Base-by-base conservation (phyloP, 1,140 invertebrate species). In the Drosophila fuyamai region DNA sequence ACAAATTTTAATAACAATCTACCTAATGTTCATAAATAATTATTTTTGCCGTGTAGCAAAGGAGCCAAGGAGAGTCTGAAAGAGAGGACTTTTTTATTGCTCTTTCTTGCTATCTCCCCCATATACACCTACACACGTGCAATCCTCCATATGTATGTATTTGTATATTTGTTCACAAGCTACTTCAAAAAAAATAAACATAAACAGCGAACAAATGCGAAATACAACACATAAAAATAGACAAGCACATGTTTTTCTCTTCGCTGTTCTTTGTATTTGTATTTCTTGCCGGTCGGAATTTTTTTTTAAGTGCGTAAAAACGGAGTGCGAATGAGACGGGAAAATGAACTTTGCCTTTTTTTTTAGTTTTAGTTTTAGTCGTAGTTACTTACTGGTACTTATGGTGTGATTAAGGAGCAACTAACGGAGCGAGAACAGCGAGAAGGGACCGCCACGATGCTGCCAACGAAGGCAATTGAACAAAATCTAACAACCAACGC, bases 371-470 rank as follows among this genome's bases (percentile, higher is more conserved):
- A 43, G 10, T 65, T 18, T 0, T 0, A 56, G 36, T 36, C 7
- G 6, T 7, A 32, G 7, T 32, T 48, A 72, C 57, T 72, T 74
- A 74, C 57, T 54, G 46, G 29, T 16, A 14, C 16, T 35, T 14
- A n/a, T 14, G 13, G 14, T 14, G 38, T 35, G 47, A 12, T 29
- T 4, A 12, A 63, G 29, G 36, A 62, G 32, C 13, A 48, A 41
- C 35, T 9, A 62, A 51, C 14, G 29, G 29, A 38, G 12, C 7
- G 10, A 41, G 23, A 58, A 58, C 18, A 38, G 62, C 27, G 62
- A 32, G 8, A 63, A 47, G 32, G 47, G 51, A 70, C 66, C 56
- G 70, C 27, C 67, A 54, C 56, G 68, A 73, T 73, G 71, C 71
- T 74, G 57, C 68, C 57, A 62, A 60, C 44, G 27, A 73, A 16